A percentile compares a stretch with the other conserved stretches of the same genome.
phyloP scores from a whole-genome alignment of 2,797 vertebrate genomes.

The Sciurus carolinensis region DNA sequence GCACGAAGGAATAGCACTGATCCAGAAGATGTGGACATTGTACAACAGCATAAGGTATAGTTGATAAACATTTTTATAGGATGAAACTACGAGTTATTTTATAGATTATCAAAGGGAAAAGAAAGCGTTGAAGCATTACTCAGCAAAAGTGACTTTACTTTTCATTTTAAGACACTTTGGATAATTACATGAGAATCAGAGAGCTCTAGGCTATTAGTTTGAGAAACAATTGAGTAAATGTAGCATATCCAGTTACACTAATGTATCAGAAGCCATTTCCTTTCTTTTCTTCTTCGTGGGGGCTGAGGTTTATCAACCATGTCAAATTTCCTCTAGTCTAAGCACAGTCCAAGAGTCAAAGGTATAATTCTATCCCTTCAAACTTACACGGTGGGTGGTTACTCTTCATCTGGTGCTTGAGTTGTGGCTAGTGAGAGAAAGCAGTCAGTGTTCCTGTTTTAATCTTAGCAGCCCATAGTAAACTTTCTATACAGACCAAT shows the following conservation, averaged over 20 bases:
- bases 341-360: conserved; percentile 42
- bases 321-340: conserved; percentile 53
- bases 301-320: conserved; percentile 48
- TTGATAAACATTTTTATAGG: neutral
- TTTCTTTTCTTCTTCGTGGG: conserved; percentile 55
- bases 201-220: conserved; percentile 43
- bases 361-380: neutral
- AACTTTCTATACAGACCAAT: neutral
- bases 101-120: conserved; percentile 21
- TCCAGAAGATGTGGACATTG: conserved; percentile 1
- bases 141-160: neutral
- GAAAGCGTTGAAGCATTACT: conserved; percentile 58
- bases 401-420: conserved; percentile 34
- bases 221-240: conserved; percentile 58
- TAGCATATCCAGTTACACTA: neutral
- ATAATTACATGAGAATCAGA: conserved; percentile 67
- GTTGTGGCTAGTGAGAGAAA: conserved; percentile 41
- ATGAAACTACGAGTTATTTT: conserved; percentile 55
- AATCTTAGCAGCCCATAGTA: conserved; percentile 40
- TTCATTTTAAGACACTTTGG: conserved; percentile 38
- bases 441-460: conserved; percentile 13
- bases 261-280: conserved; percentile 29
- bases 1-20: conserved; percentile 62
- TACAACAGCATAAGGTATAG: conserved; percentile 82
- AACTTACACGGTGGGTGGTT: neutral